Conservation (phyloP, 2,888 invertebrate genomes). For the Lysandra bellargus region DNA sequence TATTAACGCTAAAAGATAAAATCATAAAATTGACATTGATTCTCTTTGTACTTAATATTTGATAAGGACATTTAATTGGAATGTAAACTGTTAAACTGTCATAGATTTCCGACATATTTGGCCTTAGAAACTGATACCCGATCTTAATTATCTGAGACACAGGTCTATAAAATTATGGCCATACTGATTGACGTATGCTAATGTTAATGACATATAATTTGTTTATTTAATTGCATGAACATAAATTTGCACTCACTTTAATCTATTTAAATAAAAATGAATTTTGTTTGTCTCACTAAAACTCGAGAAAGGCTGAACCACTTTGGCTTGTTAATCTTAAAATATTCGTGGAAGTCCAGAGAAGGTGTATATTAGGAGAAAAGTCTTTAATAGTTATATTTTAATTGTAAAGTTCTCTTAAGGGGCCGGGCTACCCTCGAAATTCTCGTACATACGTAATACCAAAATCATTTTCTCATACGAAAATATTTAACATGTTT, state of each 20-base stretch:
- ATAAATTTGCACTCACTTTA: background rate
- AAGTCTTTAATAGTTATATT: too few relatives aligned
- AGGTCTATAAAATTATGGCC: background rate
- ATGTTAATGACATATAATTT: background rate
- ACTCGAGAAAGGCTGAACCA: too few relatives aligned
- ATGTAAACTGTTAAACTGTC: slow-evolving; percentile 7
- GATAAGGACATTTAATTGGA: background rate
- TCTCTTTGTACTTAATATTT: background rate
- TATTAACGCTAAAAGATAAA: too few relatives aligned
- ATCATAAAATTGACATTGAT: background rate
- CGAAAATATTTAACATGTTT: too few relatives aligned
- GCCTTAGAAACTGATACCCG: background rate
- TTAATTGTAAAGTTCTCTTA: too few relatives aligned
- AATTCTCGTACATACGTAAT: too few relatives aligned
- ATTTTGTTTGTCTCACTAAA: too few relatives aligned
- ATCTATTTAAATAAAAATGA: background rate
- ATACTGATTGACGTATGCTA: slow-evolving; percentile 7
- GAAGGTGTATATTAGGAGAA: too few relatives aligned
- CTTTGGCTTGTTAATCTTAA: too few relatives aligned
- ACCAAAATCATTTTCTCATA: too few relatives aligned
- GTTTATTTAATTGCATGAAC: slow-evolving; percentile 13
- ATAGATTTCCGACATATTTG: background rate
- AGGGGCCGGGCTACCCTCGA: too few relatives aligned
- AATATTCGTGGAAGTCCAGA: too few relatives aligned
- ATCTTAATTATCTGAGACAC: slow-evolving; percentile 10